A percentile compares a stretch with the other conserved stretches of the same genome.
Evolutionary conservation across 2,888 invertebrate genomes (phyloP).

Genomic region (Pristionchus arcanus): DNA sequence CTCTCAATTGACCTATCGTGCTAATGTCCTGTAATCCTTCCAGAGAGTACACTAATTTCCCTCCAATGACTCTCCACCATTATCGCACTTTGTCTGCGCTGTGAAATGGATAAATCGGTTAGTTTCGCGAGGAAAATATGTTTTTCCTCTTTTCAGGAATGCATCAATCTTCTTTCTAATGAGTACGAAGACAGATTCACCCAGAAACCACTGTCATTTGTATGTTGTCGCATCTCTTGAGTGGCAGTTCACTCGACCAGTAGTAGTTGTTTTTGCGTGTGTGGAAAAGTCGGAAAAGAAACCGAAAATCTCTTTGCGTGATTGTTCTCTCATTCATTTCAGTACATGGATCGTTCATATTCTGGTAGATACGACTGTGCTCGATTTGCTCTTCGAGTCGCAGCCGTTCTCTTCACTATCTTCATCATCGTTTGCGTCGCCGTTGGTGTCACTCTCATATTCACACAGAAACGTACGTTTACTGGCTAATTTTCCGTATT

Average conservation of each 20-base stretch:
- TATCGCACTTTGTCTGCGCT: slow-evolving; percentile 16
- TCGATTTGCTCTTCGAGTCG: slow-evolving; percentile 46
- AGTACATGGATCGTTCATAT: slow-evolving; percentile 53
- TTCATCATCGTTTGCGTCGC: slow-evolving; percentile 59
- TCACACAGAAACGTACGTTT: slow-evolving; percentile 64
- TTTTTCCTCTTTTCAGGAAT: background rate
- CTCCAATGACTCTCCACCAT: background rate
- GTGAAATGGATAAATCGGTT: slow-evolving; percentile 43
- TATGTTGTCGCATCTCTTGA: slow-evolving; percentile 9
- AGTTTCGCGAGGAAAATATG: slow-evolving; percentile 2
- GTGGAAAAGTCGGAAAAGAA: background rate
- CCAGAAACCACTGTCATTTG: background rate
- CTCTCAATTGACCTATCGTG: slow-evolving; percentile 3
- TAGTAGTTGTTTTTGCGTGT: slow-evolving; percentile 4
- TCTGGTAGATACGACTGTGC: slow-evolving; percentile 49
- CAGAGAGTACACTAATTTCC: background rate
- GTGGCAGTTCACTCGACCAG: background rate
- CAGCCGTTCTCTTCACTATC: slow-evolving; percentile 58
- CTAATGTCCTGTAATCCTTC: background rate
- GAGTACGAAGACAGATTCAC: background rate
- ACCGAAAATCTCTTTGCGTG: background rate
- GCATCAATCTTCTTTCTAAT: background rate
- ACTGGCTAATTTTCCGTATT: background rate
- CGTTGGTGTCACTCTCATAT: slow-evolving; percentile 58
- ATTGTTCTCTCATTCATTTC: background rate